phyloP scores from a whole-genome alignment of 35 echinoderm and acorn worm species.

The Chiridota heheva region DNA sequence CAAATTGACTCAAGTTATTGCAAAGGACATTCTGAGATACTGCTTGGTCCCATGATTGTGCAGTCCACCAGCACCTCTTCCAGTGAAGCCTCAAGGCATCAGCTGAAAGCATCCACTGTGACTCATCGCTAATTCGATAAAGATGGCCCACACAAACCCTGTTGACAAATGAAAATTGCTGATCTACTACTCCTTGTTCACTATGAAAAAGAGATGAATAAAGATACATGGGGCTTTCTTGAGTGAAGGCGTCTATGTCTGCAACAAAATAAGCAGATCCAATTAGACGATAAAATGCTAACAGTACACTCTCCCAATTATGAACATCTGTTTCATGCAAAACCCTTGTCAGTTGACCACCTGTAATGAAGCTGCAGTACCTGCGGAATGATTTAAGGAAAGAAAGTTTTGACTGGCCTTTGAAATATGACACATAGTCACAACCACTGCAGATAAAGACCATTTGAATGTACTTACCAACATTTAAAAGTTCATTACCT shows the following conservation, averaged over 20 bases:
- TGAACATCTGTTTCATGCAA: not conserved
- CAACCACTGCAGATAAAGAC: constrained; percentile 61
- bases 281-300: constrained; percentile 45
- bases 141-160: constrained; percentile 20
- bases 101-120: constrained; percentile 30
- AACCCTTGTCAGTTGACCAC: constrained; percentile 5
- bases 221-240: constrained; percentile 20
- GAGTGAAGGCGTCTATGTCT: constrained; percentile 11
- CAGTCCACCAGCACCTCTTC: constrained; percentile 22
- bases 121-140: constrained; percentile 47
- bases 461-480: constrained; percentile 43
- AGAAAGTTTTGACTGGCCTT: constrained; percentile 13
- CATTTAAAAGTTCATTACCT: not conserved
- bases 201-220: constrained; percentile 15
- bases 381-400: constrained; percentile 31
- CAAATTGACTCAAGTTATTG: constrained; percentile 3
- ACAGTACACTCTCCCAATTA: constrained; percentile 13
- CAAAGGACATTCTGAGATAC: not conserved
- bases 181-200: not conserved
- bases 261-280: constrained; percentile 35
- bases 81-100: constrained; percentile 36
- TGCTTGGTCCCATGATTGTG: constrained; percentile 13
- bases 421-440: constrained; percentile 75
- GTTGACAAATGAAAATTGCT: not conserved
- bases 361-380: constrained; percentile 31